Evolutionary conservation across 2,888 invertebrate genomes (phyloP), one percentile per base, ranked within the genome.

Genomic region (Chymomyza caudatula): DNA sequence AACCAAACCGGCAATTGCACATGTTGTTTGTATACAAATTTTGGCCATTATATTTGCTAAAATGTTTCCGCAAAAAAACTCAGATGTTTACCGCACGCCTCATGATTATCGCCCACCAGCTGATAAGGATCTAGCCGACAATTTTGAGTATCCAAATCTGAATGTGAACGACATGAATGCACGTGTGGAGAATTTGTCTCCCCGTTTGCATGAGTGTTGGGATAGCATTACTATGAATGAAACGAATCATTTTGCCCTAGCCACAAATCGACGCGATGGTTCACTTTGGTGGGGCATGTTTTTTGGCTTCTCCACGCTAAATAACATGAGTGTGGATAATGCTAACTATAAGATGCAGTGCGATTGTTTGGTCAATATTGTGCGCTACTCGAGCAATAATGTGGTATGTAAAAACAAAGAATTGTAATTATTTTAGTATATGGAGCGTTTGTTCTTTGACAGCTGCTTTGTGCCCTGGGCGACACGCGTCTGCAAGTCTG

Each of bases 71-170:
- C 74, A 86, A 68, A 72, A 63, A 44, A 86, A 76, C 56, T 78
- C 86, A 37, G 64, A 68, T 3, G 63, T 83, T 6, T 89, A 88
- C 57, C 77, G 78, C 66, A 79, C 82, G 3, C 90, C 86, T n/a
- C n/a, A n/a, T n/a, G n/a, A n/a, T n/a, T n/a, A 90, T 70, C 76
- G 83, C 47, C 89, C 87, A 6, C 90, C 90, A 8, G 74, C 79
- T 13, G 87, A 86, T 58, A 76, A 73, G 4, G 79, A 86, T 15
- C 62, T 90, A 57, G 81, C 80, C 2, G 69, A 59, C 8, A 86
- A 88, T 64, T 83, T 89, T 0, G 72, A 87, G n/a, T 90, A 89
- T 70, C 90, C 90, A 4, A 90, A 90, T 78, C 77, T 90, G 11
- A 90, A 90, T 76, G 89, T 89, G 3, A 74, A 77, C 11, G 90